Base-by-base conservation (phyloP, 2,888 invertebrate species). In the Stictocephala bisonia region DNA sequence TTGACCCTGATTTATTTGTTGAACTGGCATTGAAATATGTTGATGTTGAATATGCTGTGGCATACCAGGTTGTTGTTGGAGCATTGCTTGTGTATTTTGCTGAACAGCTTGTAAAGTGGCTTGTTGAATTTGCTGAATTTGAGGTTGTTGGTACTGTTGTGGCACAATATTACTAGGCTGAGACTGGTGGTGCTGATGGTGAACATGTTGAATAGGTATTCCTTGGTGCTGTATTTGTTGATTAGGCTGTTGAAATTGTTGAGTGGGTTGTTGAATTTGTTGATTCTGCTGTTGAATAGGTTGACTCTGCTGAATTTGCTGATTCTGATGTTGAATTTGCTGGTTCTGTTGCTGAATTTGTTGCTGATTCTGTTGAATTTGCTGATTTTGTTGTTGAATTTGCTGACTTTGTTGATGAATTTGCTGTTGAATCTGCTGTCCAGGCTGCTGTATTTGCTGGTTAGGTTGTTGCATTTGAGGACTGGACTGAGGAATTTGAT, bases 391-490 rank as follows among this genome's bases (percentile, higher is more conserved):
- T n/a, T n/a, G n/a, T n/a, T n/a, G n/a, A 84, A 86, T 85, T 80
- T 86, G 86, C 27, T 60, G 60, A 20, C n/a, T n/a, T n/a, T n/a
- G 76, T 50, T 80, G 80, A 60, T 79, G 77, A 70, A 80, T 80
- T 69, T 78, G 81, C 41, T 81, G 82, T 64, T 78, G 79, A 50
- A 77, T 79, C 68, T 78, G 80, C 53, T 75, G 78, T 72, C 73
- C 74, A 31, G 80, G 73, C n/a, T n/a, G n/a, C n/a, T n/a, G n/a
- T 84, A 86, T 85, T 80, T 86, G 86, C 27, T 60, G 60, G 15
- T n/a, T n/a, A n/a, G n/a, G n/a, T n/a, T 86, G 85, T 79, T 87
- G 87, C 85, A 86, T 87, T 72, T 86, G 85, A 74, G 86, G 84
- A 76, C 84, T 83, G 82, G 86, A 85, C 81, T 74, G 79, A 66